Conservation (phyloP, 2,797 vertebrate genomes). For the Melanotaenia maccullochi region DNA sequence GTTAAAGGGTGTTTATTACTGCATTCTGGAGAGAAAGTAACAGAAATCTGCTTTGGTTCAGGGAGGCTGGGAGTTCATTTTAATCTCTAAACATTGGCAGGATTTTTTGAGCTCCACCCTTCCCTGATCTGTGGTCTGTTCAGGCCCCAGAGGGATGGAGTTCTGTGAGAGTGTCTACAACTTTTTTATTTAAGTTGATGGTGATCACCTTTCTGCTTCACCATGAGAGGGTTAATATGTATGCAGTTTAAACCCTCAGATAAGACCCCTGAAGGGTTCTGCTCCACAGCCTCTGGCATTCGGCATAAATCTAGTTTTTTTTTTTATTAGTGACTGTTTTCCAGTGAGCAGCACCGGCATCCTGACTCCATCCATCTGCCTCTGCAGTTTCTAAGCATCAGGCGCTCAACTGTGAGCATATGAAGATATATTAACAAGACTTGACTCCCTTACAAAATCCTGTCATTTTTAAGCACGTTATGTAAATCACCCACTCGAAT, state of each 20-base stretch:
- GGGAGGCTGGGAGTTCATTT: constrained; percentile 32
- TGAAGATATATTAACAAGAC: constrained; percentile 47
- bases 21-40: constrained; percentile 39
- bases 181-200: constrained; percentile 33
- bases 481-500: constrained; percentile 58
- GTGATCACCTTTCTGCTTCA: constrained; percentile 30
- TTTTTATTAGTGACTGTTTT: constrained; percentile 46
- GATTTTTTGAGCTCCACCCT: constrained; percentile 34
- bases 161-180: constrained; percentile 29
- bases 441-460: constrained; percentile 50
- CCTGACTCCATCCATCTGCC: constrained; percentile 36
- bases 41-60: constrained; percentile 44
- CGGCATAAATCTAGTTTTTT: constrained; percentile 37
- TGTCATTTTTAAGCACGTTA: constrained; percentile 53
- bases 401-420: constrained; percentile 20
- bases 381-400: constrained; percentile 28
- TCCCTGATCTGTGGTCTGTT: constrained; percentile 34
- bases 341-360: constrained; percentile 36
- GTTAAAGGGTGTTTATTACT: constrained; percentile 30
- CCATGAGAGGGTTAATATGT: constrained; percentile 51
- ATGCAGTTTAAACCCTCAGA: constrained; percentile 20
- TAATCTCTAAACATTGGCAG: constrained; percentile 38
- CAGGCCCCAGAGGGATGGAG: constrained; percentile 23
- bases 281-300: constrained; percentile 33
- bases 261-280: constrained; percentile 22